Evolutionary conservation across 2,888 invertebrate species (phyloP).

Genomic region (Diachrysia chrysitis): DNA sequence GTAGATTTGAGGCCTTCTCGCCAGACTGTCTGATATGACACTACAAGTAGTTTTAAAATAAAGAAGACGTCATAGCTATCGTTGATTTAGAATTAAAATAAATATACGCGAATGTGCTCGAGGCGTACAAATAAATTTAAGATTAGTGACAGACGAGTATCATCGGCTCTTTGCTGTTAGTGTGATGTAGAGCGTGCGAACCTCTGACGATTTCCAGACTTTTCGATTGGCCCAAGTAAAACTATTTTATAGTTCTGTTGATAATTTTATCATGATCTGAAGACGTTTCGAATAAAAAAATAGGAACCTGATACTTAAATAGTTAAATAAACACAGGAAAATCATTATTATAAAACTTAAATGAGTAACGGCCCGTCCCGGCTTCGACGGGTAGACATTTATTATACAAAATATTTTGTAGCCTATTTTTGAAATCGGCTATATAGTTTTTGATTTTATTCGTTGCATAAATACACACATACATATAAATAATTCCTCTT

Average conservation of each 20-base stretch:
- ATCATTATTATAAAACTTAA: neutral
- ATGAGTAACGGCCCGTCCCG: too few species aligned
- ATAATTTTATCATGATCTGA: slow-evolving; percentile 38
- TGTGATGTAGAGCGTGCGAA: slow-evolving; percentile 35
- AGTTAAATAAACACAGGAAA: neutral
- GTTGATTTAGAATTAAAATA: slow-evolving; percentile 47
- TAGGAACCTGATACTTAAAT: neutral
- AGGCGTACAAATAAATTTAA: slow-evolving; percentile 48
- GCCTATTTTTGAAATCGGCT: too few species aligned
- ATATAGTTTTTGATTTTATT: too few species aligned
- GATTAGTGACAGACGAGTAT: slow-evolving; percentile 46
- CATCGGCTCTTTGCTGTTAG: slow-evolving; percentile 30
- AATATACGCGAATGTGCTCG: slow-evolving; percentile 36
- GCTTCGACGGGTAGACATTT: too few species aligned
- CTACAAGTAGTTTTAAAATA: slow-evolving; percentile 61
- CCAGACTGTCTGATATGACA: slow-evolving; percentile 70
- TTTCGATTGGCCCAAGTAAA: slow-evolving; percentile 22
- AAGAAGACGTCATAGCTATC: slow-evolving; percentile 66
- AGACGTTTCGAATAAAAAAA: neutral
- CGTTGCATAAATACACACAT: too few species aligned
- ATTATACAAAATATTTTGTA: too few species aligned
- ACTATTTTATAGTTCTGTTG: slow-evolving; percentile 19
- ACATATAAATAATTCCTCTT: too few species aligned
- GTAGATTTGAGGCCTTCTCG: slow-evolving; percentile 51
- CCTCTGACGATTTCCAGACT: slow-evolving; percentile 35